Evolutionary conservation across 2,888 invertebrate species (phyloP), one percentile per base, ranked within the genome.

Genomic region (Stenodera caucasica): DNA sequence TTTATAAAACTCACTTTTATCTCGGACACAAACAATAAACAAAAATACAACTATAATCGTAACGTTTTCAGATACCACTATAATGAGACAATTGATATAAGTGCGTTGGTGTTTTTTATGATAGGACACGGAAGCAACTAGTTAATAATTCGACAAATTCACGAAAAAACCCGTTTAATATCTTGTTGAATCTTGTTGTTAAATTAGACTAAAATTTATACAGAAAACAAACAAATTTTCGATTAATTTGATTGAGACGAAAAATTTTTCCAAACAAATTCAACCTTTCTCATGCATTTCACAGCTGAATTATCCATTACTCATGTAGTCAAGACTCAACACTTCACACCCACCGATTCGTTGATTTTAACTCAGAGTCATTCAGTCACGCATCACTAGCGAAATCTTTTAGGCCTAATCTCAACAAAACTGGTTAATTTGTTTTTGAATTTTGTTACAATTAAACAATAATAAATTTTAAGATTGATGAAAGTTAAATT

Each of bases 261-360:
- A n/a, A n/a, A n/a, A 6, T 45, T 45, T 45, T 45, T 45, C 21
- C 12, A 45, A 45, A 45, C 11, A 21, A 11, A 45, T 12, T 45
- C 12, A 11, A 45, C 6, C 26, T 21, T 40, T 45, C 65, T 65
- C 65, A 65, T 65, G 58, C 63, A 65, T 65, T 65, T 65, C 63
- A 63, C 65, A 65, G 63, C 62, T 65, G 60, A 62, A 53, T 65
- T 65, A 57, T 55, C 63, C 65, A 65, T 65, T 65, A 65, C 63
- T 65, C 63, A 65, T 65, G 63, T 65, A 61, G 62, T 61, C 56
- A 57, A 53, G 58, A 54, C 60, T 65, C 65, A 57, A 56, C 65
- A 65, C 65, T 65, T 65, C 63, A 65, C 65, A 65, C 65, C 65
- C 60, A 65, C 60, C 60, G 64, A 57, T 58, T 60, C 57, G 51